Evolutionary conservation across 2,797 vertebrate genomes (phyloP).

Genomic region (Sebastes kiyomatsui): DNA sequence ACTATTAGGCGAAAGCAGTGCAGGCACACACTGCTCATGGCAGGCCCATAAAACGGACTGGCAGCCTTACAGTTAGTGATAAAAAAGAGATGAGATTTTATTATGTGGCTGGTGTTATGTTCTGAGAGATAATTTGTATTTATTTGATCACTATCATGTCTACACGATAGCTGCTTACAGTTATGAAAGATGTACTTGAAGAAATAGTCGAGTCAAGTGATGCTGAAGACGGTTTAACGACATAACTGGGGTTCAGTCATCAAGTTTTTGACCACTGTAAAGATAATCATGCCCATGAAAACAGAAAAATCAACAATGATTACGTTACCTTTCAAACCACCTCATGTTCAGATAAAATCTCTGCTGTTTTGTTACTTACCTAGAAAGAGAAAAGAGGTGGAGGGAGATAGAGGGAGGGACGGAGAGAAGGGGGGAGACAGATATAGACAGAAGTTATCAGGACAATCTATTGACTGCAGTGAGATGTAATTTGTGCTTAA

Average conservation of each 20-base stretch:
- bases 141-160: not conserved
- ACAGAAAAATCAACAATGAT: not conserved
- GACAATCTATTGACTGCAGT: constrained; percentile 55
- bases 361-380: constrained; percentile 70
- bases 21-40: constrained; percentile 31
- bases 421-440: not conserved
- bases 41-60: constrained; percentile 29
- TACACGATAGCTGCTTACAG: not conserved
- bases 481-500: constrained; percentile 57
- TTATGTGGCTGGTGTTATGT: constrained; percentile 5
- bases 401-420: not conserved
- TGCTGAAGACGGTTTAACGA: not conserved
- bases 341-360: constrained; percentile 51
- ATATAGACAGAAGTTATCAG: constrained; percentile 54
- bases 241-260: not conserved
- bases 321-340: constrained; percentile 61
- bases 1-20: constrained; percentile 49
- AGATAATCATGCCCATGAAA: not conserved
- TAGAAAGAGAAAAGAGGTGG: constrained; percentile 56
- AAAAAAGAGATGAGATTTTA: constrained; percentile 15
- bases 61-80: constrained; percentile 33
- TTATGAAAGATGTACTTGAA: not conserved
- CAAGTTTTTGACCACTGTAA: not conserved
- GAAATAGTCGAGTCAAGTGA: not conserved
- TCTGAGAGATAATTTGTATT: constrained; percentile 8